Conservation (phyloP, 2,888 invertebrate genomes). For the Cylloceria caligata region DNA sequence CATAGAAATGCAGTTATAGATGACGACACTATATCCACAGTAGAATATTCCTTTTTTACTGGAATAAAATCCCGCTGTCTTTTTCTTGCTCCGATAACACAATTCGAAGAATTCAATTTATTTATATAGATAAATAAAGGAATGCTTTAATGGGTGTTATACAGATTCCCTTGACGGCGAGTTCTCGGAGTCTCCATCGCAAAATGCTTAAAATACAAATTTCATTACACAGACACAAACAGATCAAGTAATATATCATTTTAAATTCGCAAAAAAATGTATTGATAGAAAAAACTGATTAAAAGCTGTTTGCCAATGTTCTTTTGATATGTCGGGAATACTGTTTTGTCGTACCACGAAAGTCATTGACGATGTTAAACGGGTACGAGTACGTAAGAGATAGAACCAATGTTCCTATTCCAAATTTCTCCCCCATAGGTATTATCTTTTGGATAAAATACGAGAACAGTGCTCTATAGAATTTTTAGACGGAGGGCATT, state of each 20-base stretch:
- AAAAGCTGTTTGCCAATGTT: constrained; percentile 13
- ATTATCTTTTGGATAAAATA: no score
- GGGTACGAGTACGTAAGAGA: no score
- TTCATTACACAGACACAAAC: constrained; percentile 51
- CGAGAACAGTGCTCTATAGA: not conserved
- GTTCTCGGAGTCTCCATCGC: constrained; percentile 4
- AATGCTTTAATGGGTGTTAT: constrained; percentile 65
- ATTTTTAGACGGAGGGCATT: not conserved
- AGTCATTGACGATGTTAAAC: no score
- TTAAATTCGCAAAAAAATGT: constrained; percentile 3
- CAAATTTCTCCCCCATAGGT: no score
- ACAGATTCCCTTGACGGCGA: constrained; percentile 31
- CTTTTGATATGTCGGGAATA: not conserved
- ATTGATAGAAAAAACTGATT: constrained; percentile 14
- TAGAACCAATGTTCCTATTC: no score
- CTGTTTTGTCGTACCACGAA: not conserved
- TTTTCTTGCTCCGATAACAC: not conserved
- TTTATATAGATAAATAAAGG: constrained; percentile 68
- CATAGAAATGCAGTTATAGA: no score
- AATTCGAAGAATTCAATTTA: not conserved
- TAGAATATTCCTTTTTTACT: no score
- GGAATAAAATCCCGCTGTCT: no score
- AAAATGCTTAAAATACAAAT: constrained; percentile 47
- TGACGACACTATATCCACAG: no score
- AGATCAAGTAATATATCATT: constrained; percentile 18